Evolutionary conservation across 2,113 vertebrate genomes (phyloP).

Genomic region (Oplegnathus fasciatus): DNA sequence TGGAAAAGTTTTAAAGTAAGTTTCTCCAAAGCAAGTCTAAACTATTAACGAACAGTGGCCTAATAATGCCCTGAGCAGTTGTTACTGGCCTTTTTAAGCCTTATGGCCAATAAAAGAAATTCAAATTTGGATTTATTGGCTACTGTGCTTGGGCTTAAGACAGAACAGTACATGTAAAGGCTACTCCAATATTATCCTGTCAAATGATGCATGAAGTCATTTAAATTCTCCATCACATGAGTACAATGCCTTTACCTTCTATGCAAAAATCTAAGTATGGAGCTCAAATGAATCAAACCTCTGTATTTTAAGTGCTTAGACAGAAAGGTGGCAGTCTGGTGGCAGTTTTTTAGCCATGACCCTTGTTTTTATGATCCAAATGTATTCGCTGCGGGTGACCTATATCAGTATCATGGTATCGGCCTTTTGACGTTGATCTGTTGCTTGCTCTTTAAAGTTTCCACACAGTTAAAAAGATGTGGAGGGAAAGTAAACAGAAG

Average conservation of each 20-base stretch:
- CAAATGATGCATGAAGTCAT: not conserved
- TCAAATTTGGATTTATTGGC: not conserved
- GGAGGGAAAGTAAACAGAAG: not conserved
- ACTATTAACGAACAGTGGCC: not conserved
- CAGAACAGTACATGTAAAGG: not conserved
- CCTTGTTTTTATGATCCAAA: not conserved
- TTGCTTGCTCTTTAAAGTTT: conserved; percentile 61
- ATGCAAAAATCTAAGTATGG: not conserved
- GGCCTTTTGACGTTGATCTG: conserved; percentile 7
- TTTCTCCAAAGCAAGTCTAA: not conserved
- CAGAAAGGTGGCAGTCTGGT: not conserved
- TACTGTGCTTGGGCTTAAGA: conserved; percentile 17
- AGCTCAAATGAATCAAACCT: not conserved
- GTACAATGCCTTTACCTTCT: not conserved
- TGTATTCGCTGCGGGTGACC: not conserved
- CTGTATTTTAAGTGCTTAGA: not conserved
- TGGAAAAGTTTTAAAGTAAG: too few species aligned
- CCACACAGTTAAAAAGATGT: conserved; percentile 32
- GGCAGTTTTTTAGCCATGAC: conserved; percentile 13
- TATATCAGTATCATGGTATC: not conserved
- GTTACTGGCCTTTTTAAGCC: not conserved
- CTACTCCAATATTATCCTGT: not conserved
- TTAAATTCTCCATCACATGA: not conserved
- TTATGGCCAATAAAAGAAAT: conserved; percentile 10
- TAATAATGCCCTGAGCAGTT: conserved; percentile 1